A percentile compares a stretch with the other conserved stretches of the same genome.
Evolutionary conservation across 2,888 invertebrate genomes (phyloP).

Genomic region (Epinotia bilunana): DNA sequence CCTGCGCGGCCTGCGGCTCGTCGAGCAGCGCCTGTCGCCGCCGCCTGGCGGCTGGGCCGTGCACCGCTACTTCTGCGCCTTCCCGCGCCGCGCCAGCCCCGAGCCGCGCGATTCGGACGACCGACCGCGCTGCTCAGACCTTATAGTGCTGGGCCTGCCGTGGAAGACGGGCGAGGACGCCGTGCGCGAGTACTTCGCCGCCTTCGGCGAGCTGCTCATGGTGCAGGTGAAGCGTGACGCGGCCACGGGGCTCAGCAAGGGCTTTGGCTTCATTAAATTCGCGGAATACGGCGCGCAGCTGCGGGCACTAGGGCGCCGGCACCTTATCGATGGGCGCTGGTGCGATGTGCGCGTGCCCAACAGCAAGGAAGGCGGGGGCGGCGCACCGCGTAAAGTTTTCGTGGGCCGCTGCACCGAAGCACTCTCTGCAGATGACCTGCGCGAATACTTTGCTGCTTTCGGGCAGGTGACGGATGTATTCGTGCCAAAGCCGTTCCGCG

Average conservation of each 20-base stretch:
- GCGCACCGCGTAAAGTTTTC: conserved; percentile 90
- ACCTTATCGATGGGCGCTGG: conserved; percentile 89
- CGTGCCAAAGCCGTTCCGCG: conserved; percentile 93
- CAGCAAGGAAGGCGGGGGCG: conserved; percentile 87
- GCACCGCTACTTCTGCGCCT: conserved; percentile 87
- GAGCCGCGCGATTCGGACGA: conserved; percentile 91
- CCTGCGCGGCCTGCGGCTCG: conserved; percentile 94
- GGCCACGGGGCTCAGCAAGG: conserved; percentile 87
- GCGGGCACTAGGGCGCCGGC: conserved; percentile 86
- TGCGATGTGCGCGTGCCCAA: conserved; percentile 90
- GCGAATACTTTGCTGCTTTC: conserved; percentile 90
- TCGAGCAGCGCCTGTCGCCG: conserved; percentile 95
- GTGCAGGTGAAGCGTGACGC: conserved; percentile 85
- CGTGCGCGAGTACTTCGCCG: conserved; percentile 88
- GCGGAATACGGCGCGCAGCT: conserved; percentile 86
- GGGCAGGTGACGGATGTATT: conserved; percentile 95
- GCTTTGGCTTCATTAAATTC: conserved; percentile 90
- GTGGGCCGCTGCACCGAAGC: conserved; percentile 93
- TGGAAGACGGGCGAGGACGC: conserved; percentile 91
- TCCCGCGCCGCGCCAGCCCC: conserved; percentile 89
- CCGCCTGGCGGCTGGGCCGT: conserved; percentile 96
- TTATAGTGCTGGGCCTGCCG: conserved; percentile 91
- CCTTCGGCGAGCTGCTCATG: conserved; percentile 87
- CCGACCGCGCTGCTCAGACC: conserved; percentile 86
- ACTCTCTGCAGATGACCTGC: conserved; percentile 90